Evolutionary conservation across 2,113 vertebrate species (phyloP).

Genomic region (Benitochromis conjunctus): DNA sequence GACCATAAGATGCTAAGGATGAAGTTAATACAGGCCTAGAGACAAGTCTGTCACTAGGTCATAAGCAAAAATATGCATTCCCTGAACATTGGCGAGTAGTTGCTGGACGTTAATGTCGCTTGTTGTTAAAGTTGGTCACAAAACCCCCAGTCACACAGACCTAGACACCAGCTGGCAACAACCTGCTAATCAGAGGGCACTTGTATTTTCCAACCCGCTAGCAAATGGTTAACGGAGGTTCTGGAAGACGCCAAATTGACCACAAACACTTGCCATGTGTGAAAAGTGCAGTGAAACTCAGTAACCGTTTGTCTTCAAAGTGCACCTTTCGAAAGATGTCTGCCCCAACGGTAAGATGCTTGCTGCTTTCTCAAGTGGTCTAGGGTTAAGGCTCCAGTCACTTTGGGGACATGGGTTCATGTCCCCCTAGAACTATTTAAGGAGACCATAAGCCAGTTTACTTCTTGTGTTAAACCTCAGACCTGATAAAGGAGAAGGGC

Average conservation of each 20-base stretch:
- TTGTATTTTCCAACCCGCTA: not conserved
- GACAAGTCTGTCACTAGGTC: not conserved
- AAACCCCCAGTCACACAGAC: not conserved
- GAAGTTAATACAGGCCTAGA: not conserved
- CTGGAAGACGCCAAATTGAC: not conserved
- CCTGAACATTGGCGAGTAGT: not conserved
- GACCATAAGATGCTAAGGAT: not conserved
- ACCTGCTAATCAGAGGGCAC: not conserved
- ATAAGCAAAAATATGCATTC: not conserved
- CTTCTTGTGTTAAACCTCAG: not conserved
- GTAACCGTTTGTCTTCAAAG: not conserved
- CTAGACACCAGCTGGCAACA: not conserved
- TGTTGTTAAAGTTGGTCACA: not conserved
- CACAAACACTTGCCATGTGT: not conserved
- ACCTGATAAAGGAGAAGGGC: not conserved
- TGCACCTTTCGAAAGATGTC: not conserved
- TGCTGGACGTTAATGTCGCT: not conserved
- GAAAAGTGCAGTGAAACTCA: not conserved
- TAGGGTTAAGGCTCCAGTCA: not conserved
- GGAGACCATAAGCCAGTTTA: not conserved
- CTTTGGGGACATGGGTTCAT: not conserved
- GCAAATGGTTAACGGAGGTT: not conserved
- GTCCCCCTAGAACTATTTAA: not conserved
- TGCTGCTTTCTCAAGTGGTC: not conserved
- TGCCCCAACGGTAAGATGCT: not conserved